Base-by-base conservation (phyloP, 2,797 vertebrate genomes). In the Oryzias dopingdopingensis region DNA sequence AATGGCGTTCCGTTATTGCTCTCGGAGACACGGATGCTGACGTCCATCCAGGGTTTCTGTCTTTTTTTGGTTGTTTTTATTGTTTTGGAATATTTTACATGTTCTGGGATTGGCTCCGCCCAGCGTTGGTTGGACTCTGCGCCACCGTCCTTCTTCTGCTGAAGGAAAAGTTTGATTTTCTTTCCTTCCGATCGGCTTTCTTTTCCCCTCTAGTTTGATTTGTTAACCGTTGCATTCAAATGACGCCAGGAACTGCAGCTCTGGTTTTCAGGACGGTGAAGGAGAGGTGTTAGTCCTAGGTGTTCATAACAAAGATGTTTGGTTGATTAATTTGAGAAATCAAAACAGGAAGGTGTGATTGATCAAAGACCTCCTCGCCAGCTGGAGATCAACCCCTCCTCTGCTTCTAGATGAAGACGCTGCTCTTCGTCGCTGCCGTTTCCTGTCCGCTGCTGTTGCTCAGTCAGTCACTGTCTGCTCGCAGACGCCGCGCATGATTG, bases 401-500 rank as follows among this genome's bases (percentile, higher is more conserved):
- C 61, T 55, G 61, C 45, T 71, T 70, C 70, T 71, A 5, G 50
- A 69, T 57, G 54, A 79, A 64, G 55, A 76, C 56, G 72, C 74
- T 73, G 62, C 81, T 80, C 76, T 65, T 22, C 1, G 20, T 22
- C 62, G 74, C 80, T 68, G 68, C 17, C 76, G 84, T 78, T 82
- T 82, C 73, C 79, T 68, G 60, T 77, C 73, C 76, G 90, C 88
- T 90, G 88, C 90, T 91, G 88, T 89, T 83, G 84, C 87, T 87
- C 88, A 86, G 88, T 91, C 90, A 82, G 87, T 91, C 90, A 91
- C 91, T 90, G 88, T 91, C 59, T 80, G 57, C 77, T 65, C 64
- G 77, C 61, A 76, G 46, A 78, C 68, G 70, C 81, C 67, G 69
- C 16, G n/a, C 56, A 13, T 43, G 20, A 20, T 23, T 2, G 10